phyloP scores from a whole-genome alignment of 2,113 vertebrate species.

The Siniperca chuatsi region DNA sequence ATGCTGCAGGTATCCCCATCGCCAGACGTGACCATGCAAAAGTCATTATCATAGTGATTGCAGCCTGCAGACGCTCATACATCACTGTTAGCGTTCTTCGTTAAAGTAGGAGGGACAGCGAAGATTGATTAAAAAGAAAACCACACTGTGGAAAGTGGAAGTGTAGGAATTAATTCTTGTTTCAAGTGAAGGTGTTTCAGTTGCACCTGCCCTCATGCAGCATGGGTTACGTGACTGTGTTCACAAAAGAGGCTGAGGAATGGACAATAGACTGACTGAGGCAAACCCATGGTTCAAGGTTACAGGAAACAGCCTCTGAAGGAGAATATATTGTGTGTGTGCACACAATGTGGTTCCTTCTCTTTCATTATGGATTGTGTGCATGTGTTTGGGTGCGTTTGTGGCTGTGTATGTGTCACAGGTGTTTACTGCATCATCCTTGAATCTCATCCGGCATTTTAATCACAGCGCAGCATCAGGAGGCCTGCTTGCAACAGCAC shows the following conservation, averaged over 20 bases:
- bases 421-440: constrained; percentile 20
- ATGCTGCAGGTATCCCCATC: neutral
- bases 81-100: constrained; percentile 28
- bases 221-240: constrained; percentile 28
- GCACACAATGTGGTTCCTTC: neutral
- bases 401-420: constrained; percentile 2
- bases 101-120: constrained; percentile 1
- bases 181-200: constrained; percentile 12
- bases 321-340: constrained; percentile 16
- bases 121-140: constrained; percentile 59
- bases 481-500: neutral
- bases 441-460: constrained; percentile 41
- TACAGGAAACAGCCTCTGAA: constrained; percentile 15
- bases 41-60: constrained; percentile 35
- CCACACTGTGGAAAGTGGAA: constrained; percentile 5
- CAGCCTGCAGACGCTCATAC: constrained; percentile 37
- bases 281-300: constrained; percentile 29
- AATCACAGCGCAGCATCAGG: constrained; percentile 37
- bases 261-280: neutral
- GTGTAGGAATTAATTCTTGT: constrained; percentile 36
- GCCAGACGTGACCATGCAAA: constrained; percentile 3
- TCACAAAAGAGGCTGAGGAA: constrained; percentile 22
- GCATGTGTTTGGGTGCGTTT: neutral
- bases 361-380: constrained; percentile 5
- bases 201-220: neutral